Percentiles rank a stretch among this genome's conserved stretches.
phyloP scores from a whole-genome alignment of 2,113 vertebrate genomes.

The Sinocyclocheilus anophthalmus region DNA sequence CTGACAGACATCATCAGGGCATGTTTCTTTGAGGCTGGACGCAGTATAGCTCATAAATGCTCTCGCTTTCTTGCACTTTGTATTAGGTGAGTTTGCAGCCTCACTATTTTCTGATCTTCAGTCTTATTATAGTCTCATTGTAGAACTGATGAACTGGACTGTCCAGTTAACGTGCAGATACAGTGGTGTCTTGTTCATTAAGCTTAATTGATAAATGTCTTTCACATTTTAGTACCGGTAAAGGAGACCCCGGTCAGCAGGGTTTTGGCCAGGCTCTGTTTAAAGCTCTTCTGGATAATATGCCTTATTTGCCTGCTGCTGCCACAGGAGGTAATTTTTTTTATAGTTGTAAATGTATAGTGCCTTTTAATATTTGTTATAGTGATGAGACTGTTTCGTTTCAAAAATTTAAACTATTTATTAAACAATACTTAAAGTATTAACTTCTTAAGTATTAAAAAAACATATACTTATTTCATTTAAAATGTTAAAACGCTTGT shows the following conservation, averaged over 20 bases:
- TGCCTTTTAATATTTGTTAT: not conserved
- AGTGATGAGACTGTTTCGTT: not conserved
- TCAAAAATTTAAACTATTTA: not conserved
- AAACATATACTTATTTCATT: not conserved
- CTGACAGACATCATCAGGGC: constrained; percentile 88
- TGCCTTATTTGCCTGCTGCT: constrained; percentile 92
- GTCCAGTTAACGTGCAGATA: not conserved
- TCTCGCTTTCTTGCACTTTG: constrained; percentile 96
- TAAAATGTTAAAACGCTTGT: too few species aligned
- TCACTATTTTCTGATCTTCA: constrained; percentile 1
- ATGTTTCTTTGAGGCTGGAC: constrained; percentile 95
- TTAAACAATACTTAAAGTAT: too few species aligned
- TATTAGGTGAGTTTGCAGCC: constrained; percentile 85
- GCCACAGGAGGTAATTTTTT: constrained; percentile 89
- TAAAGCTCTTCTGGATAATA: constrained; percentile 94
- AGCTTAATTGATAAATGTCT: constrained; percentile 7
- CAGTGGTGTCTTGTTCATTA: not conserved
- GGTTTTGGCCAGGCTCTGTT: constrained; percentile 90
- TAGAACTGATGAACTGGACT: not conserved
- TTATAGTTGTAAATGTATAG: not conserved
- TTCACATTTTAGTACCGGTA: constrained; percentile 85
- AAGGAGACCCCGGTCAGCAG: constrained; percentile 89
- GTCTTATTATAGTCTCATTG: not conserved
- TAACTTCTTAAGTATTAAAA: too few species aligned
- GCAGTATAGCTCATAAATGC: constrained; percentile 97